phyloP scores from a whole-genome alignment of 1,140 invertebrate genomes.

The Pseudoatta argentina region DNA sequence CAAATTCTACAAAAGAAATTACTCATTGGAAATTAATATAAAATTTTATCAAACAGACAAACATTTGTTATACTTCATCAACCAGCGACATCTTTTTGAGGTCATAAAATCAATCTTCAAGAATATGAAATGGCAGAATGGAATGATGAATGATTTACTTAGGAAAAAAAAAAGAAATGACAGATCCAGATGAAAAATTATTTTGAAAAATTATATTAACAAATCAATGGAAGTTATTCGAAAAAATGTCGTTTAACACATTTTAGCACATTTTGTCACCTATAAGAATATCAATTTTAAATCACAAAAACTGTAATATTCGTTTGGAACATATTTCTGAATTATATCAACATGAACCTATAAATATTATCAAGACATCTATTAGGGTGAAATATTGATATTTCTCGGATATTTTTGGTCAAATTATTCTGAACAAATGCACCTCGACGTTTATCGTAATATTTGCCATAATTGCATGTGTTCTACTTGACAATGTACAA shows the following conservation, averaged over 20 bases:
- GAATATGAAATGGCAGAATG: not conserved
- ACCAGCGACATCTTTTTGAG: not conserved
- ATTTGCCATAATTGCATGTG: not conserved
- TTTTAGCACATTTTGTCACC: not conserved
- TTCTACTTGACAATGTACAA: not conserved
- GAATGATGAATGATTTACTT: not conserved
- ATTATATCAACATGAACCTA: constrained; percentile 6
- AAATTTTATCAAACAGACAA: constrained; percentile 1
- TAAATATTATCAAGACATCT: not conserved
- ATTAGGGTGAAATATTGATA: not conserved
- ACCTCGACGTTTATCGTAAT: not conserved
- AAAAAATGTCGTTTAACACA: not conserved
- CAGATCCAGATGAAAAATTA: not conserved
- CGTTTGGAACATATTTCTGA: not conserved
- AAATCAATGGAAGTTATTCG: not conserved
- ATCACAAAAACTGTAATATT: constrained; percentile 1
- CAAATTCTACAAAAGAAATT: not conserved
- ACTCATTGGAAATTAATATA: not conserved
- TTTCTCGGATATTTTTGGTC: not conserved
- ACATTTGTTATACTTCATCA: constrained; percentile 14
- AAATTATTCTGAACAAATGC: not conserved
- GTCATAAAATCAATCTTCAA: constrained; percentile 2
- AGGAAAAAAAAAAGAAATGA: constrained; percentile 2
- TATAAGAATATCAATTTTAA: not conserved
- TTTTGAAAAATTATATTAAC: not conserved